These are phyloP conservation scores for Cervus canadensis DNA, from an alignment of 2,113 vertebrate genomes.

Conservation along the genomic window DNA sequence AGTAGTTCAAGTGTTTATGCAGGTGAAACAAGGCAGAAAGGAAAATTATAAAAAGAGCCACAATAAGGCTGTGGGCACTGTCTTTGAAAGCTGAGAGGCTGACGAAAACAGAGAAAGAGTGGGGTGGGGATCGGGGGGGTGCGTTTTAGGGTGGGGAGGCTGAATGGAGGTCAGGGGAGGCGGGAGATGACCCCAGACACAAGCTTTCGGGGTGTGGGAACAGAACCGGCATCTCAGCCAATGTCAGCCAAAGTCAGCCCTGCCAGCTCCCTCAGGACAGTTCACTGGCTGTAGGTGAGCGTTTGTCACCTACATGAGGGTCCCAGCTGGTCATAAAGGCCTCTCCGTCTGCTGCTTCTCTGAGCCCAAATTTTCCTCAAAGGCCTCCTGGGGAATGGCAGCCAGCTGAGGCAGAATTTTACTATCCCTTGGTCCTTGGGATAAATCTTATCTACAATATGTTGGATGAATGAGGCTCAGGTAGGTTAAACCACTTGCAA, in stretches of 20 bases:
- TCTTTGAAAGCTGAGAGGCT: not conserved
- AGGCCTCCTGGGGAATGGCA: not conserved
- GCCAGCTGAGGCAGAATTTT: not conserved
- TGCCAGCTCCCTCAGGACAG: not conserved
- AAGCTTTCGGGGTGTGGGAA: accelerated
- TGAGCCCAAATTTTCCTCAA: not conserved
- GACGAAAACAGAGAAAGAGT: not conserved
- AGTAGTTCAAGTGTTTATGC: not conserved
- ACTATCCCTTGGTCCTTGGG: not conserved
- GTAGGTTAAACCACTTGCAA: not conserved
- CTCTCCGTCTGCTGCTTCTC: not conserved
- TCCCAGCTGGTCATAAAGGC: not conserved
- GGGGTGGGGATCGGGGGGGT: accelerated
- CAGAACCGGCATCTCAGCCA: not conserved
- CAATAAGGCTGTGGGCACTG: too few species aligned
- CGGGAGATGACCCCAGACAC: not conserved
- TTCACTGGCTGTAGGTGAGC: not conserved
- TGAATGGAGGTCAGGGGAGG: accelerated
- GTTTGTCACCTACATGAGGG: accelerated
- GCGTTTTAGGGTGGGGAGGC: not conserved
- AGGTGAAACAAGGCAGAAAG: not conserved
- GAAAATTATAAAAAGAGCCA: not conserved
- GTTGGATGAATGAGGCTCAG: not conserved
- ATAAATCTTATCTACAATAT: not conserved
- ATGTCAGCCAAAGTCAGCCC: not conserved